Evolutionary conservation across 2,888 invertebrate species (phyloP), one percentile per base, ranked within the genome.

Genomic region (Baronia brevicornis): DNA sequence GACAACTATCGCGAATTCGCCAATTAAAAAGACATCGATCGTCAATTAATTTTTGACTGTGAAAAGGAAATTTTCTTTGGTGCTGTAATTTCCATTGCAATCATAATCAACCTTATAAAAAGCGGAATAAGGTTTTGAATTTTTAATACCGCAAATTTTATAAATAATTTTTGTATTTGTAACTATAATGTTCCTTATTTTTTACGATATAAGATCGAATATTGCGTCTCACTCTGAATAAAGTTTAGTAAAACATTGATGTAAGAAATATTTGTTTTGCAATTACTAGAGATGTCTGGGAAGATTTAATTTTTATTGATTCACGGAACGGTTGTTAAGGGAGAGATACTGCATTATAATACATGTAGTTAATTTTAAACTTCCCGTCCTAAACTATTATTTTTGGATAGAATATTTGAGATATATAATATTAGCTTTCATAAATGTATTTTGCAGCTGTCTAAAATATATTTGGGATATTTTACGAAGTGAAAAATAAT

Each of bases 11-110:
- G 33, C 51, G 44, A 51, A 46, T 33, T 41, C 41, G 46, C 46
- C 54, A 61, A 62, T 60, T 60, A 62, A 59, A 52, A 49, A 48
- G 32, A 41, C 45, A 53, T 45, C 46, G 18, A 29, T 30, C 32
- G 46, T 43, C 51, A 56, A 57, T 60, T 55, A 48, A 57, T 55
- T 58, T 51, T 48, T 44, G 46, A 51, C 51, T 55, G 18, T 25
- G 8, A 20, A 7, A 29, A 28, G 31, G 20, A 28, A 36, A 17
- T 19, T 23, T 10, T 24, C 18, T 12, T 32, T 19, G 20, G n/a
- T n/a, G n/a, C n/a, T n/a, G n/a, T n/a, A n/a, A n/a, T n/a, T n/a
- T n/a, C n/a, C n/a, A n/a, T n/a, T n/a, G n/a, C n/a, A n/a, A 19
- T 28, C 14, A 23, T 12, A 10, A 5, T 14, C 34, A 34, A 23